These are phyloP conservation scores for Pachydiplax longipennis DNA, from an alignment of 2,888 invertebrate genomes.

Conservation along the genomic window DNA sequence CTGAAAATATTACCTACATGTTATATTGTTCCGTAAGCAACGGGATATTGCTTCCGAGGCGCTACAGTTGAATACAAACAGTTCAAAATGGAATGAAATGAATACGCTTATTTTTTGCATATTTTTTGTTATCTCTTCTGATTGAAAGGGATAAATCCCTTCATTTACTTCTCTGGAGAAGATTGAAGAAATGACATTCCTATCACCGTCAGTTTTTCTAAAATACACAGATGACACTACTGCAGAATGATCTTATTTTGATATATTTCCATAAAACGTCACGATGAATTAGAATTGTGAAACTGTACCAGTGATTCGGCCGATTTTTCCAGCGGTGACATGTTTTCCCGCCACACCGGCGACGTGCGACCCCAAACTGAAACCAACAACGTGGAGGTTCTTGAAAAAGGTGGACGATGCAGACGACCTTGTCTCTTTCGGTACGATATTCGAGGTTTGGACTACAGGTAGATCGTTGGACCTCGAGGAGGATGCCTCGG, in stretches of 20 bases:
- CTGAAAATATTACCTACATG: too few relatives aligned
- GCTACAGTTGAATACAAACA: background rate
- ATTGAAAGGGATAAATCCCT: too few relatives aligned
- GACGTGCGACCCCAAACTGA: slow-evolving; percentile 71
- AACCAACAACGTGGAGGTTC: slow-evolving; percentile 67
- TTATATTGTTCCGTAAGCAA: too few relatives aligned
- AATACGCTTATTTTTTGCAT: too few relatives aligned
- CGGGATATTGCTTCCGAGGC: too few relatives aligned
- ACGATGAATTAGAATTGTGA: too few relatives aligned
- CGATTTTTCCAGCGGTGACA: slow-evolving; percentile 64
- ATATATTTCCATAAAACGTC: too few relatives aligned
- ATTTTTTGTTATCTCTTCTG: background rate
- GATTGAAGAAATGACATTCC: too few relatives aligned
- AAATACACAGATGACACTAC: too few relatives aligned
- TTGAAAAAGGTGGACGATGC: slow-evolving; percentile 59
- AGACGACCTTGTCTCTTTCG: background rate
- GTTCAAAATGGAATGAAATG: background rate
- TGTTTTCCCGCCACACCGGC: slow-evolving; percentile 70
- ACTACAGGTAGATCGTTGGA: background rate
- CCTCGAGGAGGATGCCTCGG: background rate
- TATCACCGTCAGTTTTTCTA: too few relatives aligned
- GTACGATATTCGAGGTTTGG: background rate
- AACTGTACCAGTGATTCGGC: slow-evolving; percentile 65
- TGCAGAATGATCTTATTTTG: too few relatives aligned
- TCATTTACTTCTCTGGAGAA: too few relatives aligned